Conservation (phyloP, 2,113 vertebrate species). For the Semnornis frantzii region DNA sequence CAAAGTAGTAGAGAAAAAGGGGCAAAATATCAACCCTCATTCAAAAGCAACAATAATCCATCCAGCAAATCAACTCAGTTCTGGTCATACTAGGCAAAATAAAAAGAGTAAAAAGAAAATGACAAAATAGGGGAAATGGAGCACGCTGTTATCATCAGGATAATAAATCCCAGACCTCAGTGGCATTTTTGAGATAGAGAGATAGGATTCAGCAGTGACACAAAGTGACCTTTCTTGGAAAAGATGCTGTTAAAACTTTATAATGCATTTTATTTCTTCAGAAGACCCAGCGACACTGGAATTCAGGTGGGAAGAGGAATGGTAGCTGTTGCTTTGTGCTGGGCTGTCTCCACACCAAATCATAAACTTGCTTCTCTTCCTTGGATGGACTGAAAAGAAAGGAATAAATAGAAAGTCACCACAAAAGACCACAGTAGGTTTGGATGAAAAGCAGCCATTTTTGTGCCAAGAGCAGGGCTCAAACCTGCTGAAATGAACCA, state of each 20-base stretch:
- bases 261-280: background rate
- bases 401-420: background rate
- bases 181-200: background rate
- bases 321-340: background rate
- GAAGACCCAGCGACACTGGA: background rate
- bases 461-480: background rate
- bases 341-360: background rate
- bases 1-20: background rate
- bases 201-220: background rate
- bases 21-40: background rate
- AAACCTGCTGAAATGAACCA: background rate
- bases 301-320: background rate
- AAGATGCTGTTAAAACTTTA: background rate
- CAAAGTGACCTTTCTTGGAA: background rate
- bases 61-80: background rate
- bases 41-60: conserved; percentile 18
- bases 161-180: background rate
- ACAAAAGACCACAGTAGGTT: background rate
- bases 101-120: background rate
- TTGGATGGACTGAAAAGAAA: background rate
- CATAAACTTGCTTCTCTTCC: background rate
- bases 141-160: background rate
- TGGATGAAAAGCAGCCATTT: background rate
- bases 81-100: background rate
- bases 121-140: background rate